Evolutionary conservation across 2,113 vertebrate species (phyloP).

Genomic region (Neoarius graeffei): DNA sequence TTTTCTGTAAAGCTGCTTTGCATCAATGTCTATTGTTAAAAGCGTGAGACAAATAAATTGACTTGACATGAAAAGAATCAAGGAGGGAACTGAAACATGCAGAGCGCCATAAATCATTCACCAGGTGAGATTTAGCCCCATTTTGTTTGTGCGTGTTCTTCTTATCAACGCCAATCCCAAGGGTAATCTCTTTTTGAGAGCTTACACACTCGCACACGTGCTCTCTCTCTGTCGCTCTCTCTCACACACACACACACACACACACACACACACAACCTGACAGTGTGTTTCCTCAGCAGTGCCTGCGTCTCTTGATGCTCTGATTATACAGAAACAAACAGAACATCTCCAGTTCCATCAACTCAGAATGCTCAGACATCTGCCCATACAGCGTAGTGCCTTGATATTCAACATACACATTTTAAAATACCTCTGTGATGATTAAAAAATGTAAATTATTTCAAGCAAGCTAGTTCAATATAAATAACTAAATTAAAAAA

Average conservation of each 20-base stretch:
- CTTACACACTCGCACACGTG: neutral
- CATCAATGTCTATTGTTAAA: too few species aligned
- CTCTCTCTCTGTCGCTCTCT: neutral
- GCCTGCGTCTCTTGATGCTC: neutral
- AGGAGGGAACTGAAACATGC: neutral
- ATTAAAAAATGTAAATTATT: neutral
- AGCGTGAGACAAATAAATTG: too few species aligned
- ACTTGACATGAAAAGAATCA: neutral
- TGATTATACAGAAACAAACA: neutral
- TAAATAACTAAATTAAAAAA: neutral
- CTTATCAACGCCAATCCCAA: constrained; percentile 31
- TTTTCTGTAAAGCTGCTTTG: too few species aligned
- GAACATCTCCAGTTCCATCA: neutral
- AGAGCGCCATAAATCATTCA: constrained; percentile 40
- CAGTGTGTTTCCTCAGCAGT: constrained; percentile 8
- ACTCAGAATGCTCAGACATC: neutral
- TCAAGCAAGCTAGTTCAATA: neutral
- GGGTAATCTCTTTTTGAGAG: constrained; percentile 36
- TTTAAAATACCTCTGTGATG: neutral
- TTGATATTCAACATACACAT: neutral
- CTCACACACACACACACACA: neutral
- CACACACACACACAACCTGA: neutral
- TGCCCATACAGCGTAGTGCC: neutral
- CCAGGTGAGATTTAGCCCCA: constrained; percentile 15
- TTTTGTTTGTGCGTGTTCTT: constrained; percentile 31